Base-by-base conservation (phyloP, 2,797 vertebrate species). In the Lycodopsis pacificus region DNA sequence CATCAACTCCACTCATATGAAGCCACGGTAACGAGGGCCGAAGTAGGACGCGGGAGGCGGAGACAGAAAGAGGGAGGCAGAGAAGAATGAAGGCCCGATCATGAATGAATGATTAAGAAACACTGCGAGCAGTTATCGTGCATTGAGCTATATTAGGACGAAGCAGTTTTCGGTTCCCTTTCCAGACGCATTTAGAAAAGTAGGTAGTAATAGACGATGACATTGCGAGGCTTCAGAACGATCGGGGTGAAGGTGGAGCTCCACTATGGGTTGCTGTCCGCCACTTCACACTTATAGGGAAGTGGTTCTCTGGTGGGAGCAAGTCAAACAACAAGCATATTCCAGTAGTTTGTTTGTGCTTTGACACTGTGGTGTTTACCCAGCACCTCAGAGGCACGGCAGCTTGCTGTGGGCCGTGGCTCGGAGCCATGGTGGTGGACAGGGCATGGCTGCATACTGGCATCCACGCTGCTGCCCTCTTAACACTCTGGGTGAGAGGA, bases 331-430 rank as follows among this genome's bases (percentile, higher is more conserved):
- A 81, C 77, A 70, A 79, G 74, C 68, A 71, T 79, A 79, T 90
- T 88, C 84, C 87, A 81, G 63, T 70, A 83, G 86, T 87, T 86
- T 92, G 88, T 93, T 92, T 91, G 85, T 92, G 77, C 78, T 90
- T 86, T 84, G 88, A 86, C 82, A 88, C 88, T 61, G n/a, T 76
- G 74, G 78, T 93, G 89, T 91, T 93, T 89, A 81, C 76, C 83
- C 86, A 88, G 85, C 79, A 89, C 90, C 91, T 92, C 92, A 88
- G 89, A 86, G 80, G 81, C 85, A 80, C 61, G 74, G 84, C 84
- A 75, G 80, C 77, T 48, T 36, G 77, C 86, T 89, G 89, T 62
- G 89, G 90, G 84, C 80, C 80, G 85, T 88, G 91, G 90, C 88
- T 56, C 32, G 0, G 73, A 65, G 83, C 91, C 91, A 90, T 20